Evolutionary conservation across 2,797 vertebrate genomes (phyloP), one percentile per base, ranked within the genome.

Genomic region (Sebastes oblongus): DNA sequence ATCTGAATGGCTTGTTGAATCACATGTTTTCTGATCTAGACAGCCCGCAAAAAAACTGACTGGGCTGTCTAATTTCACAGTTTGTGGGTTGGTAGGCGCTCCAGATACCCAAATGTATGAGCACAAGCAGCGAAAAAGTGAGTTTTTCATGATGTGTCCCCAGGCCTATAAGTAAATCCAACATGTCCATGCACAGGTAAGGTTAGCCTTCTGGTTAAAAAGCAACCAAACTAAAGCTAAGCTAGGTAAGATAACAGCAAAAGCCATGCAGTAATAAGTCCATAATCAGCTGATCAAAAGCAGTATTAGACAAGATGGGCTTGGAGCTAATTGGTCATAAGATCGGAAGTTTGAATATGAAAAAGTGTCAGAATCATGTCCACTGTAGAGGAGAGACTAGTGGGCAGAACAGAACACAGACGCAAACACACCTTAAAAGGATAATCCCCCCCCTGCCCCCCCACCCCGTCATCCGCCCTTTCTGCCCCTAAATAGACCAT

Each of bases 381-480:
- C n/a, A 16, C 39, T 18, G 22, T 42, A 30, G 60, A 66, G 18
- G 55, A 77, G 69, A 66, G 59, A 68, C 65, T 71, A 30, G 11
- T 11, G 34, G 56, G 22, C 65, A 66, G 56, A 65, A 71, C 65
- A 36, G 68, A 16, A 52, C 81, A 85, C 67, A 86, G 42, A 91
- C 88, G 69, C 87, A 75, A 83, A 83, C 73, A 72, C 62, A 81
- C 85, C 92, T 93, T 89, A 86, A 82, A 80, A 80, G 72, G 82
- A 88, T 90, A 87, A 90, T 84, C 72, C 36, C 30, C 12, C 11
- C 59, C 55, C n/a, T n/a, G 22, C 68, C 84, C 62, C 64, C 74
- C 56, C 68, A 83, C 62, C 64, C 74, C 56, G 58, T 83, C 72
- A 75, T 74, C 71, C 74, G 46, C 62, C 75, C 54, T 73, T 30